A percentile compares a stretch with the other conserved stretches of the same genome.
Evolutionary conservation across 1,140 invertebrate species (phyloP).

Genomic region (Bombus sylvicola): DNA sequence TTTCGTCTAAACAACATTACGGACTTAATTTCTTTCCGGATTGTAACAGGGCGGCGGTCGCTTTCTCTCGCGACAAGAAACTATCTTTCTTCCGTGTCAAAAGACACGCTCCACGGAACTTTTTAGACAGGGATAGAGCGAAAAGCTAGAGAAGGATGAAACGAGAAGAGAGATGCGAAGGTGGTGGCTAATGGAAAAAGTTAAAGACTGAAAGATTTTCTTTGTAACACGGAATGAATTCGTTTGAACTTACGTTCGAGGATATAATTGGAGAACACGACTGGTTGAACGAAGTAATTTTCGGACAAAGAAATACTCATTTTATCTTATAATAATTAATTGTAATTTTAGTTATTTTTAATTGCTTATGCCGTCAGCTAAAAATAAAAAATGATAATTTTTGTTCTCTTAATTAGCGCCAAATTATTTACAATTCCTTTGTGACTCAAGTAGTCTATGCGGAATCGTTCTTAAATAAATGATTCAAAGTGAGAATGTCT

Average conservation of each 20-base stretch:
- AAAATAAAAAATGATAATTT: not conserved
- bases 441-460: not conserved
- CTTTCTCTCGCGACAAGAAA: not conserved
- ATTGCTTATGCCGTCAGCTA: not conserved
- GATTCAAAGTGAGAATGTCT: too few relatives aligned
- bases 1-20: slow-evolving; percentile 30
- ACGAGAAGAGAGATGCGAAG: too few relatives aligned
- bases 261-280: too few relatives aligned
- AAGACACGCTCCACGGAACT: slow-evolving; percentile 3
- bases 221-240: slow-evolving; percentile 7
- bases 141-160: not conserved
- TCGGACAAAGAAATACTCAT: not conserved
- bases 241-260: not conserved
- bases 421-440: not conserved
- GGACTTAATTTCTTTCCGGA: slow-evolving; percentile 23
- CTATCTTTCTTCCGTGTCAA: slow-evolving; percentile 19
- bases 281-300: not conserved
- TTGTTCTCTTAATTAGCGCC: not conserved
- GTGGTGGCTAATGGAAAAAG: slow-evolving; percentile 16
- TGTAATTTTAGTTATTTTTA: not conserved
- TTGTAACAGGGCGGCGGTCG: not conserved
- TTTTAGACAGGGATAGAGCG: not conserved
- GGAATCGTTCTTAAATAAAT: too few relatives aligned
- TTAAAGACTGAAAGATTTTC: slow-evolving; percentile 1
- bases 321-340: not conserved